These are phyloP conservation scores for Nothoprocta perdicaria DNA, from an alignment of 2,113 vertebrate species.

Conservation along the genomic window DNA sequence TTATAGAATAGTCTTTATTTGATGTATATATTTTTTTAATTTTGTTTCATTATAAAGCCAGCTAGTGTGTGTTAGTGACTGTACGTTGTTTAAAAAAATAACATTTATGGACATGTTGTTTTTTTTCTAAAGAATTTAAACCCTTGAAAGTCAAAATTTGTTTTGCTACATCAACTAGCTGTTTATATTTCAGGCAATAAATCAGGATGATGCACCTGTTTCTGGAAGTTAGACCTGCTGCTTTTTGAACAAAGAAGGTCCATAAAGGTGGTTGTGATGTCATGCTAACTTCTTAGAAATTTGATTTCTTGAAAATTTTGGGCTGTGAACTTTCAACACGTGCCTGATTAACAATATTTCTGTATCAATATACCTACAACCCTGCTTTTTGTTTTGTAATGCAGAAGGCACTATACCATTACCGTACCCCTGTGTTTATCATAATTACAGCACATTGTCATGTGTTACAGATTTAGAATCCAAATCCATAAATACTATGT, in stretches of 20 bases:
- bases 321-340: not conserved
- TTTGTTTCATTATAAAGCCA: not conserved
- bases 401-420: not conserved
- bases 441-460: not conserved
- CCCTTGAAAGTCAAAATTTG: not conserved
- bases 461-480: not conserved
- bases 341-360: not conserved
- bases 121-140: not conserved
- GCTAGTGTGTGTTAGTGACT: not conserved
- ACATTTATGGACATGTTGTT: not conserved
- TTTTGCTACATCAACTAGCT: constrained; percentile 1
- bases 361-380: not conserved
- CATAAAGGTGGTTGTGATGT: constrained; percentile 7
- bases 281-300: not conserved
- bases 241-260: not conserved
- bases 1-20: not conserved
- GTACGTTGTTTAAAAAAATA: not conserved
- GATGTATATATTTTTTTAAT: not conserved
- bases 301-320: not conserved
- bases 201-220: not conserved
- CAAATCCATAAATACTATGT: not conserved
- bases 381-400: not conserved
- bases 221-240: not conserved
- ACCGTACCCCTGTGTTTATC: not conserved
- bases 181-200: constrained; percentile 7